Conservation (phyloP, 92 coral and sea anemone genomes). For the Phenganax subtilis region DNA sequence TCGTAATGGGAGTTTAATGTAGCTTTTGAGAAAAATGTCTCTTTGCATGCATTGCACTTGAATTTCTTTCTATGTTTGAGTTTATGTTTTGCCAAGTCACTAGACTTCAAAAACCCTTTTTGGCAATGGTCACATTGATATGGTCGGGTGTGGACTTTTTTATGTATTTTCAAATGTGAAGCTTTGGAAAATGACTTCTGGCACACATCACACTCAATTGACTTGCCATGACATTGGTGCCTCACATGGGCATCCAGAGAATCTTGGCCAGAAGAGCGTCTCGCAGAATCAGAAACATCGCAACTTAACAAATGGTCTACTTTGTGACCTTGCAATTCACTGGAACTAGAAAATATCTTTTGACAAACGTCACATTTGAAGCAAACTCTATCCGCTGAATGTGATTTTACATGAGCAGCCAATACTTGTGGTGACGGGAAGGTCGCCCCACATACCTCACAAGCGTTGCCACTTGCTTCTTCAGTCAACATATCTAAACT, state of each 20-base stretch:
- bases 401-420: conserved; percentile 4
- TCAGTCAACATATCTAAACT: conserved; percentile 21
- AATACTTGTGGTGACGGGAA: neutral
- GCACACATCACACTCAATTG: neutral
- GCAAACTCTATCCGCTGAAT: neutral
- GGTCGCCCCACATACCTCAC: conserved; percentile 7
- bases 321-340: conserved; percentile 9
- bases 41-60: conserved; percentile 6
- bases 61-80: neutral
- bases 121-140: conserved; percentile 14
- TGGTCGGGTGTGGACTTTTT: neutral
- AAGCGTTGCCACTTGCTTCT: neutral
- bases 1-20: neutral
- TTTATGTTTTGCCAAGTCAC: neutral
- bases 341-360: neutral
- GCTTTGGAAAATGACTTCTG: neutral
- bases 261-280: neutral
- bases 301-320: neutral
- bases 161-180: conserved; percentile 6
- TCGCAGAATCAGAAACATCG: neutral
- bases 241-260: neutral
- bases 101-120: neutral
- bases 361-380: neutral
- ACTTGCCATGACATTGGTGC: neutral
- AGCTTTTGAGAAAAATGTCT: neutral